Conservation (phyloP, 1,140 invertebrate genomes). For the Trichonephila clavata region DNA sequence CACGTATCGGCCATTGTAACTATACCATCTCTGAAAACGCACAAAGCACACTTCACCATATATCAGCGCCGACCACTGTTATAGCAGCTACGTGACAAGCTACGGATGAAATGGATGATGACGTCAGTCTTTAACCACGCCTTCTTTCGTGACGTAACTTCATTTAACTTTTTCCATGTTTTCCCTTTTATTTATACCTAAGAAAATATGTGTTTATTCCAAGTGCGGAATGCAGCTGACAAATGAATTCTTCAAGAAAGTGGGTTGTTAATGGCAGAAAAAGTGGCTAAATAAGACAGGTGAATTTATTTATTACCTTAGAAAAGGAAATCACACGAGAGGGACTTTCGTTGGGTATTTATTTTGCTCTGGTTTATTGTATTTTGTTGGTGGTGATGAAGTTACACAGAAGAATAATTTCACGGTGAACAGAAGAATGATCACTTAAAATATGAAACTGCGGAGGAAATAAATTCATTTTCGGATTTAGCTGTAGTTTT, state of each 20-base stretch:
- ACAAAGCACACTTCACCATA: not conserved
- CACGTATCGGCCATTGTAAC: not conserved
- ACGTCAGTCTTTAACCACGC: not conserved
- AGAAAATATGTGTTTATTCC: conserved; percentile 4
- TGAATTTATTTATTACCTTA: conserved; percentile 11
- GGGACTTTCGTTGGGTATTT: not conserved
- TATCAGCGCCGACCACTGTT: not conserved
- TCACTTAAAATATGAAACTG: too few relatives aligned
- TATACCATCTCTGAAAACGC: not conserved
- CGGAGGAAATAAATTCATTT: too few relatives aligned
- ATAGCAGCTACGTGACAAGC: not conserved
- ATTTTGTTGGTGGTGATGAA: not conserved
- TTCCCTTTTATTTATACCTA: not conserved
- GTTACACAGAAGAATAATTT: not conserved
- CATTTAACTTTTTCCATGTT: not conserved
- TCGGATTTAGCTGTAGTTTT: too few relatives aligned
- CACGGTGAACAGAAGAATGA: too few relatives aligned
- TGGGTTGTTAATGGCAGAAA: not conserved
- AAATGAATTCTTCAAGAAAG: conserved; percentile 20
- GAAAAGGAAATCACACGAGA: not conserved
- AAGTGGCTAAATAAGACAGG: not conserved
- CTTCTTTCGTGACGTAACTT: not conserved
- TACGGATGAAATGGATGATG: not conserved
- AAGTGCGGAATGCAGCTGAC: not conserved
- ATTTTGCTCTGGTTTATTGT: not conserved